phyloP scores from a whole-genome alignment of 1,140 invertebrate species.

The Ips nitidus region DNA sequence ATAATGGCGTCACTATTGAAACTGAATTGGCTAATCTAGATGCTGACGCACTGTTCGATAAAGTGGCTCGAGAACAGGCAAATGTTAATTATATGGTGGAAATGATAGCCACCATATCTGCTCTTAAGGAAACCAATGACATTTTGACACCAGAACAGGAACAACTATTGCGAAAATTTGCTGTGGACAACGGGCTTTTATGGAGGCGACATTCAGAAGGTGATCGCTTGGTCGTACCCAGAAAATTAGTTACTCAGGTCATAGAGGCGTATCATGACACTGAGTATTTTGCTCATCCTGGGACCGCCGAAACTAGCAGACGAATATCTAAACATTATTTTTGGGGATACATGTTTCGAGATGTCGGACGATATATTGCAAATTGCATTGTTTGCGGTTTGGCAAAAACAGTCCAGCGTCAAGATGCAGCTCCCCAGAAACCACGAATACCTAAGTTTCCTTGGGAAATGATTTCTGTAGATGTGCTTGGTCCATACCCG shows the following conservation, averaged over 20 bases:
- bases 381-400: conserved; percentile 38
- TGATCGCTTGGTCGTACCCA: background rate
- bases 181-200: background rate
- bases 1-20: too few relatives aligned
- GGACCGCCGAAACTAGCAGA: too few relatives aligned
- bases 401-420: conserved; percentile 18
- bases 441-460: too few relatives aligned
- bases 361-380: too few relatives aligned
- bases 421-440: background rate
- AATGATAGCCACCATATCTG: too few relatives aligned
- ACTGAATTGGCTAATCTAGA: background rate
- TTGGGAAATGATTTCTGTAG: background rate
- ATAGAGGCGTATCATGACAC: background rate
- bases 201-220: background rate
- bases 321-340: too few relatives aligned
- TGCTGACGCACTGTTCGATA: background rate
- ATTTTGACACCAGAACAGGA: too few relatives aligned
- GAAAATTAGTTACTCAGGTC: background rate
- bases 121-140: too few relatives aligned
- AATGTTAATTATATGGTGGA: background rate
- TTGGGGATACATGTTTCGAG: too few relatives aligned
- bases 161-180: too few relatives aligned
- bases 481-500: conserved; percentile 1
- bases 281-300: background rate
- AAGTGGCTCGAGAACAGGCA: background rate